Conservation (phyloP, 2,113 vertebrate species). For the Alexandromys fortis region DNA sequence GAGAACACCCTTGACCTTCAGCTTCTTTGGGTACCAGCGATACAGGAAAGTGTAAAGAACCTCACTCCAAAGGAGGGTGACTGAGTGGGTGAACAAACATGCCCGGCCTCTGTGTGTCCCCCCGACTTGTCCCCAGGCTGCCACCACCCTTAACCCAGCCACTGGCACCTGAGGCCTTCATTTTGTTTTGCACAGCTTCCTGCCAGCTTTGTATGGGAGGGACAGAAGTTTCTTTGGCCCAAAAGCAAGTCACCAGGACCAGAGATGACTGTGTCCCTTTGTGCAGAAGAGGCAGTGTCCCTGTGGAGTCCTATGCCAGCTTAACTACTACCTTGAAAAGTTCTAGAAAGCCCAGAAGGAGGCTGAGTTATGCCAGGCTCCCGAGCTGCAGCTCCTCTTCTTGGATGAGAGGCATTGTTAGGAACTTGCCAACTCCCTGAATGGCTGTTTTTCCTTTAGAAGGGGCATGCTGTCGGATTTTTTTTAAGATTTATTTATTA, state of each 20-base stretch:
- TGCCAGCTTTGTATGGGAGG: neutral
- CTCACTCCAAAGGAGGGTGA: neutral
- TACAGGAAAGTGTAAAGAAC: accelerated
- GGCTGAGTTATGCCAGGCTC: neutral
- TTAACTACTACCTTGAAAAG: neutral
- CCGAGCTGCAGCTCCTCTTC: accelerated
- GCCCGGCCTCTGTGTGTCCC: too few relatives aligned
- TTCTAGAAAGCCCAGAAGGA: neutral
- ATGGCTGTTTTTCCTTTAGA: neutral
- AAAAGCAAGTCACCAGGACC: neutral
- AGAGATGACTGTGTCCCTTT: neutral
- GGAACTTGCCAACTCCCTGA: neutral
- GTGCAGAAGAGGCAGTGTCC: neutral
- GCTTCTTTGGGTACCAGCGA: accelerated
- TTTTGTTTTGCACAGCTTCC: accelerated
- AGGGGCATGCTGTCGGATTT: neutral
- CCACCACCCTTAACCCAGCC: neutral
- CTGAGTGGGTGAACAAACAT: accelerated
- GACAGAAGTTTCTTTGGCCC: neutral
- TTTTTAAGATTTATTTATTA: too few relatives aligned
- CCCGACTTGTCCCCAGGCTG: neutral
- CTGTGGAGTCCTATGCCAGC: neutral
- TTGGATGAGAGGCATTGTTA: neutral
- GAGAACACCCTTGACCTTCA: neutral
- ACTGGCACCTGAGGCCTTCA: neutral